A percentile compares a stretch with the other conserved stretches of the same genome.
Conservation (phyloP, 2,888 invertebrate genomes). For the Seira musarum region DNA sequence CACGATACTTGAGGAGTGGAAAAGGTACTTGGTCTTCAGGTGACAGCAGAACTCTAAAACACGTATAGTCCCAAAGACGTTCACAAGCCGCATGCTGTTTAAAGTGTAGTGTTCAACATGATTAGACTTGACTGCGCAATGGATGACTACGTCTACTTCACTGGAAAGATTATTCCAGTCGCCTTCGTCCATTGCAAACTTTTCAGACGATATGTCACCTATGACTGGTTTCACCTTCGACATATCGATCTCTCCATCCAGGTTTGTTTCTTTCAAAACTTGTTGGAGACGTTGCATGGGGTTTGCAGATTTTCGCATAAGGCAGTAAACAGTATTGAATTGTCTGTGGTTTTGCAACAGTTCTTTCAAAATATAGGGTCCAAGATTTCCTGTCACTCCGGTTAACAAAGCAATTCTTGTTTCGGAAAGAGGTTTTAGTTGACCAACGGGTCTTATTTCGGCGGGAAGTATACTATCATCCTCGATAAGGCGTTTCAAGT, state of each 20-base stretch:
- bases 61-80: conserved; percentile 53
- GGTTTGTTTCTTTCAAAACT: conserved; percentile 27
- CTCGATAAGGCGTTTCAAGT: no score
- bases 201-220: conserved; percentile 39
- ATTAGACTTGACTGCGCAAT: conserved; percentile 53
- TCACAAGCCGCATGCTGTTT: conserved; percentile 43
- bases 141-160: conserved; percentile 47
- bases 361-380: conserved; percentile 53
- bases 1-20: conserved; percentile 50
- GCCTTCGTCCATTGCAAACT: conserved; percentile 36
- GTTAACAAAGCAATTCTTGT: conserved; percentile 57
- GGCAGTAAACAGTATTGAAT: conserved; percentile 46
- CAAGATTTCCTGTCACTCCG: conserved; percentile 63
- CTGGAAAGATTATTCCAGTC: conserved; percentile 36
- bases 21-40: conserved; percentile 41
- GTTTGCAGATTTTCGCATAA: conserved; percentile 40
- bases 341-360: conserved; percentile 38
- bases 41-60: conserved; percentile 49
- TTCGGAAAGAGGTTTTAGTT: no score
- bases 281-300: conserved; percentile 19
- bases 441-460: no score
- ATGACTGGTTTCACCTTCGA: conserved; percentile 39
- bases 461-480: no score
- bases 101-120: conserved; percentile 50
- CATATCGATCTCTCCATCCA: conserved; percentile 12